phyloP scores from a whole-genome alignment of 64 coral and sea anemone genomes.

The Stylophora pistillata region DNA sequence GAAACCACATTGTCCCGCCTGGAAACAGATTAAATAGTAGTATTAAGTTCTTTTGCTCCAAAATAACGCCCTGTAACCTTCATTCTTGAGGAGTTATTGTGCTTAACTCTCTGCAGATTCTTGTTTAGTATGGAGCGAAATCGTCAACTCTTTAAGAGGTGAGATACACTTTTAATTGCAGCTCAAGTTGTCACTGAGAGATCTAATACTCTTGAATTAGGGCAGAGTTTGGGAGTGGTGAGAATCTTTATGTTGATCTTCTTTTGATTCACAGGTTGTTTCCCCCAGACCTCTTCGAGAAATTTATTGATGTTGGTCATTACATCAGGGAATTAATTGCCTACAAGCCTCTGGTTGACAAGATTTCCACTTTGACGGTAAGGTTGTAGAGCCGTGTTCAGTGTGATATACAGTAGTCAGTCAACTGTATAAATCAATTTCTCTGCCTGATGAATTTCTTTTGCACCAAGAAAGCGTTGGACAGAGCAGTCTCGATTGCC shows the following conservation, averaged over 20 bases:
- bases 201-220: no score
- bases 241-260: not conserved
- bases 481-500: no score
- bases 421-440: no score
- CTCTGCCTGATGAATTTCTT: no score
- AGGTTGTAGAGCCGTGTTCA: not conserved
- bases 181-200: not conserved
- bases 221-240: not conserved
- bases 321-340: constrained; percentile 84
- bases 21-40: not conserved
- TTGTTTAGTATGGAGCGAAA: constrained; percentile 99
- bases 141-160: constrained; percentile 97
- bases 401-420: no score
- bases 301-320: constrained; percentile 97
- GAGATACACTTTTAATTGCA: not conserved
- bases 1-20: no score
- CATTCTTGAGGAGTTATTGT: not conserved
- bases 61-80: not conserved
- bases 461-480: no score
- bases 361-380: constrained; percentile 84
- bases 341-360: constrained; percentile 88
- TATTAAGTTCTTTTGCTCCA: not conserved
- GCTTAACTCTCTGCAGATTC: constrained; percentile 61
- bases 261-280: constrained; percentile 68
- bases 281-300: constrained; percentile 88